Percentiles rank a stretch among this genome's conserved stretches.
phyloP scores from a whole-genome alignment of 2,797 vertebrate genomes.

The Sebastes matsubarae region DNA sequence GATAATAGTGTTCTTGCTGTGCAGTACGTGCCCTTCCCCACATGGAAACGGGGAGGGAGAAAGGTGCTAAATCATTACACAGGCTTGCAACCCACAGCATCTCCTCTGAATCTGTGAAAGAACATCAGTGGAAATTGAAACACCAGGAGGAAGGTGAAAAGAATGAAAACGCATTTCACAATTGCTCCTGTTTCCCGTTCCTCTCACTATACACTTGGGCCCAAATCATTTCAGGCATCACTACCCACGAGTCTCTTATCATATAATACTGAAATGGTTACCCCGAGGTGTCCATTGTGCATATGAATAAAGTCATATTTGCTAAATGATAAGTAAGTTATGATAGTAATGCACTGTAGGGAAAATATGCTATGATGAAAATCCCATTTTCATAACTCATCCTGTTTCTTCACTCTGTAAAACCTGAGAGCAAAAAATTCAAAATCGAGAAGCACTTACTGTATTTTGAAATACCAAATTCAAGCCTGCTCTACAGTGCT shows the following conservation, averaged over 20 bases:
- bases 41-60: conserved; percentile 40
- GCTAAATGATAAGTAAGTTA: conserved; percentile 70
- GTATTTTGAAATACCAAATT: not conserved
- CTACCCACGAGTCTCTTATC: conserved; percentile 79
- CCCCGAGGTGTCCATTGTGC: conserved; percentile 76
- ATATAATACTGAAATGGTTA: conserved; percentile 80
- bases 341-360: conserved; percentile 44
- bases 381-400: conserved; percentile 39
- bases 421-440: not conserved
- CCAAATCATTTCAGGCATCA: conserved; percentile 84
- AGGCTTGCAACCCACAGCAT: conserved; percentile 31
- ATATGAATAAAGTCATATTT: conserved; percentile 79
- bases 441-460: not conserved
- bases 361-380: conserved; percentile 52
- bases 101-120: conserved; percentile 51
- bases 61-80: conserved; percentile 47
- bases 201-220: conserved; percentile 61
- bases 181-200: conserved; percentile 50
- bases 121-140: conserved; percentile 59
- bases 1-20: conserved; percentile 67
- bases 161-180: conserved; percentile 34
- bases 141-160: conserved; percentile 45
- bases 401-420: conserved; percentile 14
- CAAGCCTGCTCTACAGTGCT: not conserved
- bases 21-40: conserved; percentile 52